Evolutionary conservation across 30 jellyfish, hydroid and myxozoan species (phyloP), one percentile per base, ranked within the genome.

Genomic region (Aurelia aurita): DNA sequence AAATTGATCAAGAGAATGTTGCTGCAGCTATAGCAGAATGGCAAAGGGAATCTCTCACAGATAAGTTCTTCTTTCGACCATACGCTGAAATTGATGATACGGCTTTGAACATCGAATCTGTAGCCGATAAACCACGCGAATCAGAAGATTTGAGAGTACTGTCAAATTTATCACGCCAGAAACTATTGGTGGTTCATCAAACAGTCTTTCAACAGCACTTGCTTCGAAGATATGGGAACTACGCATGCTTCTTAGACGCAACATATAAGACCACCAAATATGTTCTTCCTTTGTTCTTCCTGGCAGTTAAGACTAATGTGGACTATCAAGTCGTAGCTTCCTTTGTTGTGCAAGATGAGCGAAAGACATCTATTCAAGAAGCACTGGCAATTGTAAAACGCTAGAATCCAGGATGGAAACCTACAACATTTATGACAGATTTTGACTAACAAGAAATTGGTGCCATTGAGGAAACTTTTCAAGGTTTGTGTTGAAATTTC

Each of bases 301-400:
- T 87, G 47, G 86, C 66, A 58, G 97, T 88, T 45, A 94, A 88
- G 34, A 88, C 97, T n/a, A 88, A 88, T 72, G 95, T 88, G 3
- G 92, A 88, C 72, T 81, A 80, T 61, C 97, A 88, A 73, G 69
- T 88, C n/a, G 97, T 88, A 5, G 94, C 89, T 28, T 25, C 92
- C 65, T 88, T 88, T 39, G 70, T 88, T 21, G 81, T 80, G 29
- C 87, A 87, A 78, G 60, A 47, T 32, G 66, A 79, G 69, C 69
- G 64, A 44, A 77, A 60, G 39, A 88, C 35, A 31, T 84, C 94
- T 1, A 49, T 84, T 13, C 23, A 32, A 72, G 89, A 84, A 61
- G 94, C 89, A 16, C 53, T 86, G 62, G 60, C 35, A 45, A 32
- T 88, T 11, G 49, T 86, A 3, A 86, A 86, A 53, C 86, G 64